These are phyloP conservation scores for Siderastrea siderea DNA, from an alignment of 92 coral and sea anemone species.

Conservation along the genomic window DNA sequence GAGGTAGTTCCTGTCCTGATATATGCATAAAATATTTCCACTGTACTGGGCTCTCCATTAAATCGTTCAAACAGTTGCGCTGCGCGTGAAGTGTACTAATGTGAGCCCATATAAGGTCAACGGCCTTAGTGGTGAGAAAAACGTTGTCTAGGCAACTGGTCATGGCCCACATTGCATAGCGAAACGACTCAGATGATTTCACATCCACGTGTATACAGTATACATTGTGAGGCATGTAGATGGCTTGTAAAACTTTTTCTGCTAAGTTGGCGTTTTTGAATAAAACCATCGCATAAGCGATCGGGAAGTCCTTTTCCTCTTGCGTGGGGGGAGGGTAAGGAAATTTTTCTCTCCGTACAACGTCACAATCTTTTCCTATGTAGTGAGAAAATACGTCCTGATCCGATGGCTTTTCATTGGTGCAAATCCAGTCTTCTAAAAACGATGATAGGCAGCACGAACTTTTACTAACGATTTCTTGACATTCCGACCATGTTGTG, in stretches of 20 bases:
- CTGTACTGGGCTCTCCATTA: constrained; percentile 6
- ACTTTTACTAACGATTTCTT: not conserved
- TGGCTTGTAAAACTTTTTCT: constrained; percentile 25
- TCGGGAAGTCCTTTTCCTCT: constrained; percentile 21
- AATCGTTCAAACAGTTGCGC: constrained; percentile 19
- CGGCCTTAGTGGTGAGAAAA: constrained; percentile 21
- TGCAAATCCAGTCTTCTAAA: constrained; percentile 14
- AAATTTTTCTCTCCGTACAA: not conserved
- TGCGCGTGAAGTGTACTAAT: constrained; percentile 21
- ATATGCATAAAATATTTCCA: constrained; percentile 49
- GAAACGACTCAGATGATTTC: constrained; percentile 21
- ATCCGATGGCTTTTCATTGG: constrained; percentile 12
- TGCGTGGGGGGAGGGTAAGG: constrained; percentile 21
- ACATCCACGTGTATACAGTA: constrained; percentile 45
- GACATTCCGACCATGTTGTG: constrained; percentile 23
- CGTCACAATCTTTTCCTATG: constrained; percentile 1
- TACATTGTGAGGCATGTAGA: constrained; percentile 30
- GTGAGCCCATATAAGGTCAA: constrained; percentile 26
- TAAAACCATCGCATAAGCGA: constrained; percentile 41
- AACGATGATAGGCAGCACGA: not conserved
- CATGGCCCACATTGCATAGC: constrained; percentile 23
- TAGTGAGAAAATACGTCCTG: constrained; percentile 15
- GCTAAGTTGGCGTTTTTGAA: constrained; percentile 19
- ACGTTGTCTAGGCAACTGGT: constrained; percentile 40
- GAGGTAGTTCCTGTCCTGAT: constrained; percentile 22